Evolutionary conservation across 2,888 invertebrate species (phyloP).

Genomic region (Drosophila antonietae): DNA sequence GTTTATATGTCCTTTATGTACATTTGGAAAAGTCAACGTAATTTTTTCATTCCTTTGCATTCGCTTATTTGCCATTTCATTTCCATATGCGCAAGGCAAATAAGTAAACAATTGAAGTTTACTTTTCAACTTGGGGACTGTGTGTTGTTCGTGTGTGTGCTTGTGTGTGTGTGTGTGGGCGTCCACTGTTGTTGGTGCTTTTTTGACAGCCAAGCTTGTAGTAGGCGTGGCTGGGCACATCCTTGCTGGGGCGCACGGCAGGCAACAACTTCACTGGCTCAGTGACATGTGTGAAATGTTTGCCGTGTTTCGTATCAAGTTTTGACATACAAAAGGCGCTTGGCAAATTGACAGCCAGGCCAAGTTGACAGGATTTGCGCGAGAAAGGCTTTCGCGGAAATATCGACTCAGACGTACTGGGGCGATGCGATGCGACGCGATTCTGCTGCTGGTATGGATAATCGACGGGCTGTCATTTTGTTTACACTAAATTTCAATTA

Average conservation of each 20-base stretch:
- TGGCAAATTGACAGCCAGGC: constrained; percentile 68
- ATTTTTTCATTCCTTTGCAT: constrained; percentile 64
- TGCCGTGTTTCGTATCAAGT: constrained; percentile 50
- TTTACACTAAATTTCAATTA: constrained; percentile 79
- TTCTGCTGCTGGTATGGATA: constrained; percentile 37
- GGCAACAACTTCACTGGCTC: constrained; percentile 63
- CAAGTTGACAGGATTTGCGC: constrained; percentile 69
- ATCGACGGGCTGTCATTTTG: constrained; percentile 72
- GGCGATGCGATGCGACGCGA: not conserved
- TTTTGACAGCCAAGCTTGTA: constrained; percentile 55
- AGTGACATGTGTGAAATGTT: constrained; percentile 76
- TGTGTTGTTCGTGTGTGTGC: constrained; percentile 9
- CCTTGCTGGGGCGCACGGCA: constrained; percentile 37
- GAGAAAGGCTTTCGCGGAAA: constrained; percentile 66
- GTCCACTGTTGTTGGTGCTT: constrained; percentile 45
- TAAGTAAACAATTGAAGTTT: constrained; percentile 70
- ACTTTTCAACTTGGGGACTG: constrained; percentile 40
- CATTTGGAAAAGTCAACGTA: constrained; percentile 69
- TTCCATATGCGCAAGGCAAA: constrained; percentile 77
- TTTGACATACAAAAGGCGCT: constrained; percentile 67
- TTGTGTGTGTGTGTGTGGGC: not conserved
- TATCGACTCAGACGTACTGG: constrained; percentile 34
- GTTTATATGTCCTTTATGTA: constrained; percentile 40
- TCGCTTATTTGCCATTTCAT: constrained; percentile 74
- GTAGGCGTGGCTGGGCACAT: constrained; percentile 19